Conservation (phyloP, 2,888 invertebrate species). For the Caenorhabditis sulstoni region DNA sequence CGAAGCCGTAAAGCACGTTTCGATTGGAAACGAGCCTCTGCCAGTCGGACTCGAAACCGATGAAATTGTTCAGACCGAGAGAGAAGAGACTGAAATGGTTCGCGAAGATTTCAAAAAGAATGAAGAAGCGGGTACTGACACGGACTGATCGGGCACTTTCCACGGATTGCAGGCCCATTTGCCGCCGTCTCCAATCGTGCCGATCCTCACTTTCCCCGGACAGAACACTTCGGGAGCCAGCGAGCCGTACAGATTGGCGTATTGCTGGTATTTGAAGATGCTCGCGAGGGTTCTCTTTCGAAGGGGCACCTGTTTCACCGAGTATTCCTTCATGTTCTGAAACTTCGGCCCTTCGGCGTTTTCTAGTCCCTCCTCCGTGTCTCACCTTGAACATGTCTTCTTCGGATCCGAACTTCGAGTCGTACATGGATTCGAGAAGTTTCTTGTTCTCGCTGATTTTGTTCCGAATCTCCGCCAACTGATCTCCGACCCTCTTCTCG, state of each 20-base stretch:
- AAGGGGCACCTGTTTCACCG: slow-evolving; percentile 12
- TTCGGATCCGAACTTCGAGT: not conserved
- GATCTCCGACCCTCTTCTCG: not conserved
- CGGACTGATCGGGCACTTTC: slow-evolving; percentile 45
- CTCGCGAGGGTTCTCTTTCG: slow-evolving; percentile 12
- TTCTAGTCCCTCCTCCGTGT: not conserved
- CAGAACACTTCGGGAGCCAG: slow-evolving; percentile 53
- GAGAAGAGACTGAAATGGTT: slow-evolving; percentile 45
- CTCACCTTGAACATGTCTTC: slow-evolving; percentile 11
- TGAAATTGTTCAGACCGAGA: slow-evolving; percentile 45
- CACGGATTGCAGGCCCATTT: slow-evolving; percentile 62
- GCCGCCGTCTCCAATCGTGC: slow-evolving; percentile 57
- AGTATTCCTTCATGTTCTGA: slow-evolving; percentile 34
- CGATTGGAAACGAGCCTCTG: slow-evolving; percentile 28
- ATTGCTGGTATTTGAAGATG: slow-evolving; percentile 1
- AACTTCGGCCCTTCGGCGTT: no score
- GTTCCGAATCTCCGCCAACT: slow-evolving; percentile 13
- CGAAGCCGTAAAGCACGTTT: slow-evolving; percentile 39
- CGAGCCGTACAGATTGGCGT: slow-evolving; percentile 35
- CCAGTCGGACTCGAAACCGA: slow-evolving; percentile 45
- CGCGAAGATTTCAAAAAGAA: not conserved
- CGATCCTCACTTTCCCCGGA: slow-evolving; percentile 50
- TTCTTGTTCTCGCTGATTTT: slow-evolving; percentile 7
- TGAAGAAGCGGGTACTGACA: slow-evolving; percentile 25
- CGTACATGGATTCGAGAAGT: not conserved